phyloP scores from a whole-genome alignment of 1,140 invertebrate genomes.

The Drosophila setifemur region DNA sequence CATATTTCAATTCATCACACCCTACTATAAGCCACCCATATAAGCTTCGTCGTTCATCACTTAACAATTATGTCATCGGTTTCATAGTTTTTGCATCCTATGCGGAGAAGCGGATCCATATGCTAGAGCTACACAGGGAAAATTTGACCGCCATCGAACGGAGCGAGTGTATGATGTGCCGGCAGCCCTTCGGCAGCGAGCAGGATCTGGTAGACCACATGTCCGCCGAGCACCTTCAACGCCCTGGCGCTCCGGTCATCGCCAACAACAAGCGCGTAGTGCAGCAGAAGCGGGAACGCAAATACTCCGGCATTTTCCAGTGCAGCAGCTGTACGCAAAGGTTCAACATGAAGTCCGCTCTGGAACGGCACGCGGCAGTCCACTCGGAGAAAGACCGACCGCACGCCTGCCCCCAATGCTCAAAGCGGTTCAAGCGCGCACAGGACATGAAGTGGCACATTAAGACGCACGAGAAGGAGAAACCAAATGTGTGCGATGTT shows the following conservation, averaged over 20 bases:
- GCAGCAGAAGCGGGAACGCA: constrained; percentile 63
- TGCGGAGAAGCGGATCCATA: constrained; percentile 71
- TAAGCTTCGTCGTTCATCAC: too few relatives aligned
- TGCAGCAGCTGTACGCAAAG: constrained; percentile 63
- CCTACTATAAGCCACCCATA: constrained; percentile 8
- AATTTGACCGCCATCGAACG: constrained; percentile 72
- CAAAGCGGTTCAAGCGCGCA: constrained; percentile 72
- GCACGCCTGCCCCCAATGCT: constrained; percentile 67
- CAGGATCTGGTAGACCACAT: constrained; percentile 64
- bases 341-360: constrained; percentile 77
- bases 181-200: constrained; percentile 57
- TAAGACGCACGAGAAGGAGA: constrained; percentile 73
- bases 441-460: constrained; percentile 80
- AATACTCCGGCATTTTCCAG: constrained; percentile 71
- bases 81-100: constrained; percentile 67
- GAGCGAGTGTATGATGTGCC: constrained; percentile 76
- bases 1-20: constrained; percentile 31
- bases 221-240: constrained; percentile 51
- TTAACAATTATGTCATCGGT: background rate
- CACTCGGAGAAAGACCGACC: constrained; percentile 67
- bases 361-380: constrained; percentile 69
- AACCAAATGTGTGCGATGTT: constrained; percentile 73
- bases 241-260: constrained; percentile 50
- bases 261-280: constrained; percentile 73
- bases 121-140: constrained; percentile 69